A percentile compares a stretch with the other conserved stretches of the same genome.
Evolutionary conservation across 2,888 invertebrate species (phyloP).

Genomic region (Theretra japonica): DNA sequence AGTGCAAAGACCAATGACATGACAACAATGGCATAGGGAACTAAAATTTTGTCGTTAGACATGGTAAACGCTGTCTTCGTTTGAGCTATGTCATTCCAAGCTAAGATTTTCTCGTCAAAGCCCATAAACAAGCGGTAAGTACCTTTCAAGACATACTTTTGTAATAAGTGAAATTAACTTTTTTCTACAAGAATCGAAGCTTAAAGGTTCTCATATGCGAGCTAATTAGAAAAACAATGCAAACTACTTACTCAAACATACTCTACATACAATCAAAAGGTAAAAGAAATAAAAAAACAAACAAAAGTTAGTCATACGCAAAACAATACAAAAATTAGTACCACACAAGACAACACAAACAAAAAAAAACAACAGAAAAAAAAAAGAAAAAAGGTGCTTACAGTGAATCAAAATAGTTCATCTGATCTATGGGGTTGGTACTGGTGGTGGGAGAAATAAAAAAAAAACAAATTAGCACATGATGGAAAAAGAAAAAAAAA

Average conservation of each 20-base stretch:
- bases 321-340: slow-evolving; percentile 50
- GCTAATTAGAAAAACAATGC: background rate
- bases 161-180: background rate
- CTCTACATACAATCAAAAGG: slow-evolving; percentile 35
- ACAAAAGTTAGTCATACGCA: slow-evolving; percentile 47
- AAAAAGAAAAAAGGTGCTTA: slow-evolving; percentile 70
- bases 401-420: slow-evolving; percentile 84
- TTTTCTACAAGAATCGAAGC: background rate
- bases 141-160: background rate
- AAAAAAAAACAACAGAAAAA: slow-evolving; percentile 46
- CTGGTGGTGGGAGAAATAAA: slow-evolving; percentile 69
- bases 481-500: slow-evolving; percentile 46
- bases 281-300: slow-evolving; percentile 34
- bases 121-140: background rate
- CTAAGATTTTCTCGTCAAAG: too few species aligned
- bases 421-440: slow-evolving; percentile 84
- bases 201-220: background rate
- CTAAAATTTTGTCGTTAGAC: too few species aligned
- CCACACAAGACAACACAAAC: slow-evolving; percentile 39
- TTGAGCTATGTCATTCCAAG: too few species aligned
- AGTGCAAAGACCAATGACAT: too few species aligned
- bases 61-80: too few species aligned
- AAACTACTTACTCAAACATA: background rate
- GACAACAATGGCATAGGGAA: too few species aligned
- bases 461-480: slow-evolving; percentile 68